Base-by-base conservation (phyloP, 1,140 invertebrate species). In the Trachymyrmex septentrionalis region DNA sequence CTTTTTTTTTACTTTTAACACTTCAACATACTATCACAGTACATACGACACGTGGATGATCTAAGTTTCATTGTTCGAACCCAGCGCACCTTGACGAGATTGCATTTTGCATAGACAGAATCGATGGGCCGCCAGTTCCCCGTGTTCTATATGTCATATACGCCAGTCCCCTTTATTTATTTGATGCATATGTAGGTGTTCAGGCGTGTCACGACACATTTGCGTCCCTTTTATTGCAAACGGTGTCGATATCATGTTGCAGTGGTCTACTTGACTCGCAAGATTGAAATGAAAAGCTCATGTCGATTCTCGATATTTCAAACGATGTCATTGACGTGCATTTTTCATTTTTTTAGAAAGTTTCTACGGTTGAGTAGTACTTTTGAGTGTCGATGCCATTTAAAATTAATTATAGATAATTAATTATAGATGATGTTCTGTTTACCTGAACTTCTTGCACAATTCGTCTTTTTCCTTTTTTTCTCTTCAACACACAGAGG, bases 1-100 rank as follows among this genome's bases (percentile, higher is more conserved):
- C 30, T 44, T 44, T 48, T 44, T 48, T 14, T 50, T 50, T 16
- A 14, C 64, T 48, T 27, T 38, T 73, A 82, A 61, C 69, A 30
- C 24, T 27, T 30, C 19, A 30, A 72, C 24, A 55, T 84, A 82
- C 34, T n/a, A 24, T 16, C 24, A 61, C 55, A 14, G 10, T 48
- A 82, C 50, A 73, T 50, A 34, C 16, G 27, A 81, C 64, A n/a
- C 61, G 63, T 27, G 66, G 27, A 72, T 81, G 77, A 82, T 73
- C 30, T 72, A 57, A 24, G 12, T 72, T 73, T 75, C 53, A 67
- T 63, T 3, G 50, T 53, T 53, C 48, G 30, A 69, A 55, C 34
- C 14, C 38, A 24, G 48, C 21, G 24, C 24, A 61, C 10, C 38
- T 61, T 21, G 69, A 4, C 30, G 55, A 61, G 14, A 75, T 73